A percentile compares a stretch with the other conserved stretches of the same genome.
Conservation (phyloP, 2,797 vertebrate species). For the Thalassophryne amazonica region DNA sequence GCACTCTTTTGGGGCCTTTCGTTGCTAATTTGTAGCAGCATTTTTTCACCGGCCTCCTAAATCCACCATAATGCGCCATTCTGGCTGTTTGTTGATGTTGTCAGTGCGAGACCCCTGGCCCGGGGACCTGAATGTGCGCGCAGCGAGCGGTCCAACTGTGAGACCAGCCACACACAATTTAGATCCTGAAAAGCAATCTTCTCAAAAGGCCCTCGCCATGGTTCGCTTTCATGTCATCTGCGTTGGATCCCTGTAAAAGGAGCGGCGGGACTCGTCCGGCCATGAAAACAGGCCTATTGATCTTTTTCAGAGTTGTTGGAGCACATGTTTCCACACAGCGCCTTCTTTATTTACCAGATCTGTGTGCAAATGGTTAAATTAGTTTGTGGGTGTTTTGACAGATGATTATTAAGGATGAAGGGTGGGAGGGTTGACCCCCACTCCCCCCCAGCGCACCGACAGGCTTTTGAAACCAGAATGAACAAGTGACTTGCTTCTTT, state of each 20-base stretch:
- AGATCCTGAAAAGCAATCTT: constrained; percentile 87
- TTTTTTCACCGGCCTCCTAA: constrained; percentile 78
- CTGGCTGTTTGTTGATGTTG: constrained; percentile 87
- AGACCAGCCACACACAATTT: constrained; percentile 80
- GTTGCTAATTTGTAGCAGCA: constrained; percentile 83
- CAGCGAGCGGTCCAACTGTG: constrained; percentile 84
- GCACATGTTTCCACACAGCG: constrained; percentile 80
- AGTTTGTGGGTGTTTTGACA: constrained; percentile 85
- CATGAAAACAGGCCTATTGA: constrained; percentile 76
- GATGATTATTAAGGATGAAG: constrained; percentile 79
- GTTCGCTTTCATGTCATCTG: constrained; percentile 80
- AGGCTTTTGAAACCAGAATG: constrained; percentile 69
- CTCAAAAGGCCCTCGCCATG: constrained; percentile 82
- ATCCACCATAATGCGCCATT: constrained; percentile 81
- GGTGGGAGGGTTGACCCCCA: constrained; percentile 73
- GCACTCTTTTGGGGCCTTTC: constrained; percentile 75
- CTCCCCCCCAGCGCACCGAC: constrained; percentile 53
- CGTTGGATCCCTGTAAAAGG: constrained; percentile 75
- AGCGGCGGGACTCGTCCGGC: constrained; percentile 77
- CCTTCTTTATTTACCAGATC: constrained; percentile 75
- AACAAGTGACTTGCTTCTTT: constrained; percentile 59
- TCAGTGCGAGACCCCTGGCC: constrained; percentile 79
- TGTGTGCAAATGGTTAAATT: constrained; percentile 83
- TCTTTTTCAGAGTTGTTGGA: constrained; percentile 84
- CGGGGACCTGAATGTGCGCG: constrained; percentile 73